Evolutionary conservation across 2,888 invertebrate species (phyloP).

Genomic region (Caenorhabditis afra): DNA sequence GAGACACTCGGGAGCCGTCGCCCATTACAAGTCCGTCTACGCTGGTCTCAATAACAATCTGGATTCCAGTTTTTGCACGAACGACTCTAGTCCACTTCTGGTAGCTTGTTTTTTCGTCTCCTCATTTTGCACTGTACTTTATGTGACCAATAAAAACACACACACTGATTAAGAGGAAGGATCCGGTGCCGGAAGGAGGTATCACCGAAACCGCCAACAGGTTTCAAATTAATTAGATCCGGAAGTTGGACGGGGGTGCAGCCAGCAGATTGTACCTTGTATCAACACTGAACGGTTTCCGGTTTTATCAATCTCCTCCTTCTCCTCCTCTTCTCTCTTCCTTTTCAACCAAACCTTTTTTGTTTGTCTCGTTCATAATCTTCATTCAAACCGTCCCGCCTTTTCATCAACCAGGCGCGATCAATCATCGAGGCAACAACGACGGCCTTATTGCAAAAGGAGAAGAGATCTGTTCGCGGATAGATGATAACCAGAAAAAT

Average conservation of each 20-base stretch:
- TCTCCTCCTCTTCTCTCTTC: conserved; percentile 3
- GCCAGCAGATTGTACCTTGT: conserved; percentile 53
- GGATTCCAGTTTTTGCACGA: conserved; percentile 17
- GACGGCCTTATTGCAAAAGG: neutral
- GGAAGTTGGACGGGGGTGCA: conserved; percentile 44
- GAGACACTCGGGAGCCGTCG: conserved; percentile 37
- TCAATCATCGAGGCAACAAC: conserved; percentile 27
- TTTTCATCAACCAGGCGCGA: conserved; percentile 5
- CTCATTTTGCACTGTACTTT: conserved; percentile 2
- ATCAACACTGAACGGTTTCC: conserved; percentile 56
- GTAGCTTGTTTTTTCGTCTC: too few species aligned
- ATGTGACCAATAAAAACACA: neutral
- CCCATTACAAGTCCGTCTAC: neutral
- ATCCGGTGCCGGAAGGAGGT: conserved; percentile 6
- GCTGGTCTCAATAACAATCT: neutral
- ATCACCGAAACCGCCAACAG: conserved; percentile 43
- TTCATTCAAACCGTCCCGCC: conserved; percentile 33
- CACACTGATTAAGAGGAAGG: neutral
- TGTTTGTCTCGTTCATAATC: conserved; percentile 49
- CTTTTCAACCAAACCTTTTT: conserved; percentile 33
- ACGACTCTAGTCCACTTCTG: neutral
- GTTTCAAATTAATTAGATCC: conserved; percentile 59
- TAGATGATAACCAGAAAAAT: neutral
- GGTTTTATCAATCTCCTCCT: conserved; percentile 41
- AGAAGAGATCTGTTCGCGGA: conserved; percentile 9